Conservation (phyloP, 2,797 vertebrate species). For the Poecilia wingei region DNA sequence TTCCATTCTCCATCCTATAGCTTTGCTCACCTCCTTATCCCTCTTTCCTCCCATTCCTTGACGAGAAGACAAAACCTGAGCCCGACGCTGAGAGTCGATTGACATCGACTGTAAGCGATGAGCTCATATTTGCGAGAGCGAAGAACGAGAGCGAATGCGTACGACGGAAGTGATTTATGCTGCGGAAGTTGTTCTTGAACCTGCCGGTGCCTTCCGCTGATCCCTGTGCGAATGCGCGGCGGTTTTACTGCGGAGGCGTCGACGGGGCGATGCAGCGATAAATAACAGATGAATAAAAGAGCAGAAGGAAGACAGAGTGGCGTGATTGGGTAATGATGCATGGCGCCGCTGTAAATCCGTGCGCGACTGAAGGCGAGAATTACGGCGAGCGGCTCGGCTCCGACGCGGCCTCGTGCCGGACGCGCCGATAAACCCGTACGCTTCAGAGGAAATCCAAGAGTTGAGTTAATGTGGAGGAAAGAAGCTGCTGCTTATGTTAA, state of each 20-base stretch:
- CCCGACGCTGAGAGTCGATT: conserved; percentile 38
- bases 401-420: conserved; percentile 11
- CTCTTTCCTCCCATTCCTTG: neutral
- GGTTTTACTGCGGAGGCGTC: conserved; percentile 11
- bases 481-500: conserved; percentile 33
- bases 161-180: conserved; percentile 25
- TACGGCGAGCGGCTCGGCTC: conserved; percentile 30
- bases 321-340: conserved; percentile 15
- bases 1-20: conserved; percentile 2
- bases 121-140: conserved; percentile 10
- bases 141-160: conserved; percentile 12
- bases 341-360: conserved; percentile 9
- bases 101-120: conserved; percentile 39
- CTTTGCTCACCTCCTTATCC: conserved; percentile 1
- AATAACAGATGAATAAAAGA: conserved; percentile 33
- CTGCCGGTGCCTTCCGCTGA: neutral
- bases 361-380: conserved; percentile 9
- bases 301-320: conserved; percentile 14
- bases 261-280: conserved; percentile 16
- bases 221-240: neutral
- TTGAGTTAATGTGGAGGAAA: conserved; percentile 8
- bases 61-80: conserved; percentile 20
- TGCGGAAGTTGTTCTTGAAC: conserved; percentile 19
- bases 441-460: conserved; percentile 46
- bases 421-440: conserved; percentile 22